These are phyloP conservation scores for Monopterus albus DNA, from an alignment of 2,113 vertebrate species.

Conservation along the genomic window DNA sequence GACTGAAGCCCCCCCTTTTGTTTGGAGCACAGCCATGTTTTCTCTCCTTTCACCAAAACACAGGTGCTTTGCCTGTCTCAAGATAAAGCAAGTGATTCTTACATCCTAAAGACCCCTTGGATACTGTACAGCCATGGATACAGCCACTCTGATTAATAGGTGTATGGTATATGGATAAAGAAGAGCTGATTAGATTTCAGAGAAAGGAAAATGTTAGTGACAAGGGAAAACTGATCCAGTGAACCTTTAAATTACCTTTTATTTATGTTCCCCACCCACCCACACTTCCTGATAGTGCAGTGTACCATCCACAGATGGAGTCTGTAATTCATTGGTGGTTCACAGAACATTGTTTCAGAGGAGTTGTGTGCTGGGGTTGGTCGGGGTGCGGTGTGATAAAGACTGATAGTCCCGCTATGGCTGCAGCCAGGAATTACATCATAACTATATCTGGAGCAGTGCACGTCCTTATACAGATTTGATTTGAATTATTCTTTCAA, in stretches of 20 bases:
- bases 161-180: slow-evolving; percentile 1
- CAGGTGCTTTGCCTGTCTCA: slow-evolving; percentile 28
- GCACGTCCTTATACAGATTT: slow-evolving; percentile 23
- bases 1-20: slow-evolving; percentile 17
- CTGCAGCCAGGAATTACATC: slow-evolving; percentile 63
- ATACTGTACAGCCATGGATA: slow-evolving; percentile 10
- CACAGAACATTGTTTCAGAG: slow-evolving; percentile 52
- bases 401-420: slow-evolving; percentile 77
- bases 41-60: slow-evolving; percentile 29
- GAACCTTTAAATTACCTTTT: slow-evolving; percentile 47
- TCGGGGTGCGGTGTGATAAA: slow-evolving; percentile 46
- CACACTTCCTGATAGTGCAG: slow-evolving; percentile 29
- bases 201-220: slow-evolving; percentile 17
- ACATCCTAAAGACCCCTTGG: slow-evolving; percentile 9
- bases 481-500: too few species aligned
- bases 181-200: slow-evolving; percentile 1
- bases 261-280: slow-evolving; percentile 26
- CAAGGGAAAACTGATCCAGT: background rate
- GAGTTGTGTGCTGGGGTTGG: slow-evolving; percentile 7
- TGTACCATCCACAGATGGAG: slow-evolving; percentile 39
- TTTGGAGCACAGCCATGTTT: slow-evolving; percentile 22
- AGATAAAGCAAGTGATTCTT: slow-evolving; percentile 11
- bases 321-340: slow-evolving; percentile 28
- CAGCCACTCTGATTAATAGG: background rate
- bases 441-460: slow-evolving; percentile 77